These are phyloP conservation scores for Laterallus jamaicensis DNA, from an alignment of 2,113 vertebrate species.

Conservation along the genomic window DNA sequence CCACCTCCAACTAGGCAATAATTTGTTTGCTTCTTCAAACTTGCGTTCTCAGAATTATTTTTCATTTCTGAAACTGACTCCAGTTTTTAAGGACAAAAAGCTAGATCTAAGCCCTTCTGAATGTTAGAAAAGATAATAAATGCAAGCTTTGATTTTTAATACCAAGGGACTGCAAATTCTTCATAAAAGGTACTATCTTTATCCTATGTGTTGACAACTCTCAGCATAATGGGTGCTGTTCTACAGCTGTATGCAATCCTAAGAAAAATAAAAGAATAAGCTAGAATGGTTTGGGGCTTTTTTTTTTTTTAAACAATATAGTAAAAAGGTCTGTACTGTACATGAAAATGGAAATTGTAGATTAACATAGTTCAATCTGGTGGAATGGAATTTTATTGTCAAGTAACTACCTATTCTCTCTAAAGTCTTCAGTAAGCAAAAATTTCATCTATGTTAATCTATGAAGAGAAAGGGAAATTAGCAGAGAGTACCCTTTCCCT, in stretches of 20 bases:
- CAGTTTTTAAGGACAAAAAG: background rate
- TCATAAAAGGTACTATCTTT: background rate
- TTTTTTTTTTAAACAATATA: background rate
- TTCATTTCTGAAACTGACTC: background rate
- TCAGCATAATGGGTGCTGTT: background rate
- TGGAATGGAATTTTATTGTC: background rate
- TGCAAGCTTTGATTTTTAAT: background rate
- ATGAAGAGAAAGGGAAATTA: background rate
- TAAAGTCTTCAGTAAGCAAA: background rate
- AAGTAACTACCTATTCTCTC: background rate
- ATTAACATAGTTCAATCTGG: background rate
- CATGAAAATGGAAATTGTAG: background rate
- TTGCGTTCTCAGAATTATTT: background rate
- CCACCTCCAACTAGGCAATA: background rate
- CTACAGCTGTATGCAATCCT: background rate
- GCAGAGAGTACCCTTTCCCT: background rate
- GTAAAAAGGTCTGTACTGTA: background rate
- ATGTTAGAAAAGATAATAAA: background rate
- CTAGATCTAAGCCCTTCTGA: accelerated
- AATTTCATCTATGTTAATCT: background rate
- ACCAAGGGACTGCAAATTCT: background rate
- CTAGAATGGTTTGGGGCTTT: background rate
- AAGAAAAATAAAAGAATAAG: background rate
- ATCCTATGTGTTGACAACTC: background rate
- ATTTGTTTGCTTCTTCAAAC: constrained; percentile 16